Conservation (phyloP, 1,140 invertebrate species). For the Orchesella cincta region DNA sequence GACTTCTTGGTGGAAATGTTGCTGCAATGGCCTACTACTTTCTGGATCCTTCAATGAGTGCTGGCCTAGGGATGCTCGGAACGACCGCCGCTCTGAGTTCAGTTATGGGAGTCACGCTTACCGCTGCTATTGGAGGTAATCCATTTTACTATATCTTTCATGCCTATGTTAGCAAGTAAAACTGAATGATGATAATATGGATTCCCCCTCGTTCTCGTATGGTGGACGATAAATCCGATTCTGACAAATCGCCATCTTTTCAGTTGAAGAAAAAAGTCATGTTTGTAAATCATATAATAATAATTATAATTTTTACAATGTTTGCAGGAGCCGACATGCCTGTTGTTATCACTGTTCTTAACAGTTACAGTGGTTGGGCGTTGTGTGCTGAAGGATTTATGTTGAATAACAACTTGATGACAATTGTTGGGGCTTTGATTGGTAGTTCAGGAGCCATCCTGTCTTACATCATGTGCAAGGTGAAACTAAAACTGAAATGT, state of each 20-base stretch:
- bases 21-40: conserved; percentile 73
- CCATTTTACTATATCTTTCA: too few relatives aligned
- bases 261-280: conserved; percentile 9
- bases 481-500: conserved; percentile 55
- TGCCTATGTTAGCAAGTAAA: conserved; percentile 35
- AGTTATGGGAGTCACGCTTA: conserved; percentile 79
- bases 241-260: too few relatives aligned
- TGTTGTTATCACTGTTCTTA: conserved; percentile 88
- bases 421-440: conserved; percentile 85
- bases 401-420: conserved; percentile 90
- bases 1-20: conserved; percentile 68
- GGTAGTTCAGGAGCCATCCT: conserved; percentile 88
- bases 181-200: conserved; percentile 13
- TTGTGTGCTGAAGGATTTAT: conserved; percentile 89
- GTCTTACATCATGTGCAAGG: conserved; percentile 93
- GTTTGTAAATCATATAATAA: background rate
- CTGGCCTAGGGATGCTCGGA: conserved; percentile 69
- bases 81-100: conserved; percentile 72
- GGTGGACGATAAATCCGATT: background rate
- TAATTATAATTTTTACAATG: conserved; percentile 8
- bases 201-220: conserved; percentile 24
- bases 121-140: conserved; percentile 81
- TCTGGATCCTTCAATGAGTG: conserved; percentile 65
- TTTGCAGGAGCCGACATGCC: conserved; percentile 82
- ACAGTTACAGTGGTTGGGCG: conserved; percentile 82